Percentiles rank a stretch among this genome's conserved stretches.
phyloP scores from a whole-genome alignment of 2,888 invertebrate genomes.

The Lagria hirta region DNA sequence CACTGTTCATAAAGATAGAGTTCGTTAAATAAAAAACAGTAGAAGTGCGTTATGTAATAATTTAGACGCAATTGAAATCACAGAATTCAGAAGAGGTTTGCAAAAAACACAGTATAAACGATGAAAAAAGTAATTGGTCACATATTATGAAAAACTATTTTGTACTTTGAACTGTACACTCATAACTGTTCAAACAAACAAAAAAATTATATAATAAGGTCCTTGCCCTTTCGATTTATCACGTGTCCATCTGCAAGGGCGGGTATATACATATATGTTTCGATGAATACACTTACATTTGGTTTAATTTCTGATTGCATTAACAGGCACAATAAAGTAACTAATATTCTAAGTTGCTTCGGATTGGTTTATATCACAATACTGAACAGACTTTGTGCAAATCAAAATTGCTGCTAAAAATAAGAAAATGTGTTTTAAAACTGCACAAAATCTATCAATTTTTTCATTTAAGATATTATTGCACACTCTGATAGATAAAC shows the following conservation, averaged over 20 bases:
- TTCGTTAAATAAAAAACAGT: constrained; percentile 43
- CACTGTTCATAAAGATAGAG: constrained; percentile 48
- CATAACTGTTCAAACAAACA: constrained; percentile 30
- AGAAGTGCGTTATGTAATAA: constrained; percentile 44
- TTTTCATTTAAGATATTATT: constrained; percentile 28
- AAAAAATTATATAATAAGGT: constrained; percentile 27
- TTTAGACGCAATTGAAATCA: constrained; percentile 52
- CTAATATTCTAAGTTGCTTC: constrained; percentile 42
- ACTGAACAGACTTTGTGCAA: constrained; percentile 47
- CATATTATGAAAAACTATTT: constrained; percentile 41
- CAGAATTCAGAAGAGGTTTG: constrained; percentile 48
- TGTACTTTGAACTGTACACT: constrained; percentile 41
- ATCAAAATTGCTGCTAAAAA: constrained; percentile 27
- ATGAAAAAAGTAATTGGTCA: constrained; percentile 40
- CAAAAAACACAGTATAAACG: constrained; percentile 26
- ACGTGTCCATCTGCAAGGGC: constrained; percentile 29
- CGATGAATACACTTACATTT: constrained; percentile 46
- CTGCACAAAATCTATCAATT: constrained; percentile 41
- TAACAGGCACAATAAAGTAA: constrained; percentile 53
- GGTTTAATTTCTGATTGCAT: constrained; percentile 46
- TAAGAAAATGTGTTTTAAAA: constrained; percentile 26
- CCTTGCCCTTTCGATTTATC: constrained; percentile 33
- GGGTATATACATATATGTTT: constrained; percentile 33
- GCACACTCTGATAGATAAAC: constrained; percentile 38
- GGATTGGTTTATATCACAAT: constrained; percentile 48